phyloP scores from a whole-genome alignment of 2,113 vertebrate species.

The Phyllostomus hastatus region DNA sequence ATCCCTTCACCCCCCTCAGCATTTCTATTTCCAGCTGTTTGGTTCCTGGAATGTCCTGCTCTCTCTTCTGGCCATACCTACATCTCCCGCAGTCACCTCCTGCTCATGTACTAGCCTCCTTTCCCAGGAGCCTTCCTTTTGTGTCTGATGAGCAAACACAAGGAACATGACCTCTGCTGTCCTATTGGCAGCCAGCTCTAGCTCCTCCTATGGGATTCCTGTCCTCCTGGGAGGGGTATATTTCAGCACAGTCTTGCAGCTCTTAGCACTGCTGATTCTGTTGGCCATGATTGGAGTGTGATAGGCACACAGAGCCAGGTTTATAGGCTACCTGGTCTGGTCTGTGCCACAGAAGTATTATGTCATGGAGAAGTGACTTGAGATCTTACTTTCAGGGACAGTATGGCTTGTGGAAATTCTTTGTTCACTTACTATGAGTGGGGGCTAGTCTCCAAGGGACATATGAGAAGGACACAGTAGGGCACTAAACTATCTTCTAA shows the following conservation, averaged over 20 bases:
- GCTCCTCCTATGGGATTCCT: not conserved
- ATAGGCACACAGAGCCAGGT: not conserved
- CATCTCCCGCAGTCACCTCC: not conserved
- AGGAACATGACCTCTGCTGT: not conserved
- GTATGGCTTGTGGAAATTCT: not conserved
- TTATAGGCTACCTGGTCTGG: not conserved
- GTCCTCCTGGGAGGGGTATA: not conserved
- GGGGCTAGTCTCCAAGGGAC: not conserved
- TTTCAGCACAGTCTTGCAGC: not conserved
- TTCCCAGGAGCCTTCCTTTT: not conserved
- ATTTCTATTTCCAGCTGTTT: not conserved
- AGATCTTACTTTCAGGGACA: not conserved
- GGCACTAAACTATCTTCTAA: not conserved
- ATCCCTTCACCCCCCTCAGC: not conserved
- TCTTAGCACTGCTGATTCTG: not conserved
- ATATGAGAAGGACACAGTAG: not conserved
- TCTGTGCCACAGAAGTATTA: not conserved
- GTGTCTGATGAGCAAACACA: not conserved
- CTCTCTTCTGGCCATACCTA: not conserved
- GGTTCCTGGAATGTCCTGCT: not conserved
- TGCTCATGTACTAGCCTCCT: not conserved
- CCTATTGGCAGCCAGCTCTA: not conserved
- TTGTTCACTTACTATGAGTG: not conserved
- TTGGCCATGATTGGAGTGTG: not conserved
- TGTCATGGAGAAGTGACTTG: not conserved